Base-by-base conservation (phyloP, 2,113 vertebrate species). In the Notothenia rossii region DNA sequence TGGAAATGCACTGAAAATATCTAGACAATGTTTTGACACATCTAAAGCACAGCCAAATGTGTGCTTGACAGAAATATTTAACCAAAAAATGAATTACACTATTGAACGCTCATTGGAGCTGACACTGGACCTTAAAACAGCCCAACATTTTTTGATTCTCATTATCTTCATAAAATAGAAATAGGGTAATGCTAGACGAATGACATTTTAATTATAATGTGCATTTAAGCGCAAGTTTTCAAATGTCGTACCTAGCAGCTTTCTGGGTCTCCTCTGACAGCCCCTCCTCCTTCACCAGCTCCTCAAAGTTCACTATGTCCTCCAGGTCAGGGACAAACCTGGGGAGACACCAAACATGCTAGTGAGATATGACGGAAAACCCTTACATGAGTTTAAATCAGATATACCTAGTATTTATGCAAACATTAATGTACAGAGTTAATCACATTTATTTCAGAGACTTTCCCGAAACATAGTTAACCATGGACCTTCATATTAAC, bases 291-390 rank as follows among this genome's bases (percentile, higher is more conserved):
- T 98, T 99, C 75, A 99, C 98, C 75, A 99, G 92, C 93, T 99
- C 98, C 92, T 99, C 98, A 93, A 99, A 99, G 93, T 98, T 99
- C 48, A 99, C 97, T 6, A 99, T 99, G 85, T 99, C 98, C 94
- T 99, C 98, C 87, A 99, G 94, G 91, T 99, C 98, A 17, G 98
- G 98, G 84, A 99, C 98, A 90, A 99, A 99, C 89, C 98, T 99
- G 75, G 7, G 88, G 54, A 49, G 14, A 46, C 1, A 64, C 14
- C 65, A 25, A 72, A 58, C 53, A 72, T 1, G 43, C 17, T 11
- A 20, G 15, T 0, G 4, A 62, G 7, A 79, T n/a, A 1, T 1
- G 7, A 59, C 46, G 53, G 33, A 71, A 69, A 51, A 69, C 7
- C 7, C 3, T 63, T 2, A 63, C 22, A 46, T 25, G 20, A 10